Percentiles rank a stretch among this genome's conserved stretches.
These are phyloP conservation scores for Atopsyche davidsoni DNA, from an alignment of 1,140 invertebrate genomes.

Conservation along the genomic window DNA sequence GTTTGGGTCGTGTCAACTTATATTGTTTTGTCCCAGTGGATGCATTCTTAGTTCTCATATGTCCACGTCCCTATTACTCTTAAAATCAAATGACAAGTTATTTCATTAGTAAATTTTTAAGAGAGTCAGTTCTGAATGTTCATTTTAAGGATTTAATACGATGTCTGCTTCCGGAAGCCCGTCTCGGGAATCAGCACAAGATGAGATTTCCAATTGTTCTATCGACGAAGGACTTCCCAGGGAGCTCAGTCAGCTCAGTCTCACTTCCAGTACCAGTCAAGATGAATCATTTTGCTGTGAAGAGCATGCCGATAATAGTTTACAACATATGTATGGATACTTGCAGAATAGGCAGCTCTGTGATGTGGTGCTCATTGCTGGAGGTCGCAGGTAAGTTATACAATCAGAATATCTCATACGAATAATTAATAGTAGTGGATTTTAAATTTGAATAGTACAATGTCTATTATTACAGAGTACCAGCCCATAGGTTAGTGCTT, in stretches of 20 bases:
- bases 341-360: conserved; percentile 72
- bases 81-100: no score
- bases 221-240: conserved; percentile 48
- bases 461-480: conserved; percentile 40
- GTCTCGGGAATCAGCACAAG: conserved; percentile 38
- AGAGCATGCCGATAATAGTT: conserved; percentile 72
- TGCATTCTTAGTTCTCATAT: no score
- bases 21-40: no score
- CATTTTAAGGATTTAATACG: neutral
- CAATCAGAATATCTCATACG: no score
- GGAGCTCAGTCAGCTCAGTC: conserved; percentile 50
- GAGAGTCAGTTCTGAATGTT: no score
- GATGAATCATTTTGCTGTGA: conserved; percentile 75
- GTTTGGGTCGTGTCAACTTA: no score
- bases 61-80: no score
- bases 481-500: conserved; percentile 68
- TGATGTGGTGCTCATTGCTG: conserved; percentile 72
- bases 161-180: conserved; percentile 43
- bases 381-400: conserved; percentile 54
- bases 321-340: conserved; percentile 76
- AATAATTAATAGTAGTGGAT: no score
- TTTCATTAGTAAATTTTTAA: no score
- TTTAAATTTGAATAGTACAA: conserved; percentile 9
- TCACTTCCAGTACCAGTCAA: conserved; percentile 47
- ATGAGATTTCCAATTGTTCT: conserved; percentile 43